Evolutionary conservation across 2,888 invertebrate species (phyloP).

Genomic region (Napeogenes inachia): DNA sequence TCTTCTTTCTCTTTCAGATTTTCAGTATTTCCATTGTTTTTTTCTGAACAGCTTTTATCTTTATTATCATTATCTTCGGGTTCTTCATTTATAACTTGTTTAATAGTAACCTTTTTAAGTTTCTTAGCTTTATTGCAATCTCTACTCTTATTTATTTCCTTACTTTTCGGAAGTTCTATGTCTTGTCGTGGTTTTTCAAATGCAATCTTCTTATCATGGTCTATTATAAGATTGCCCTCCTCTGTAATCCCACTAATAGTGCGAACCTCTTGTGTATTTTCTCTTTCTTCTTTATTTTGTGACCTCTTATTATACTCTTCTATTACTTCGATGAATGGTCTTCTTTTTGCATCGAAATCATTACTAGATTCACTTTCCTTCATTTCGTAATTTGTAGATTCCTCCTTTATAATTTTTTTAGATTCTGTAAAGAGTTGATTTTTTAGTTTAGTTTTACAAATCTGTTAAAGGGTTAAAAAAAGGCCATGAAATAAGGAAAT

Average conservation of each 20-base stretch:
- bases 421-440: constrained; percentile 32
- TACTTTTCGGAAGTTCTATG: neutral
- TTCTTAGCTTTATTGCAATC: constrained; percentile 7
- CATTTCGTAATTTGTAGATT: constrained; percentile 33
- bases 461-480: no score
- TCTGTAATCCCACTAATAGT: constrained; percentile 33
- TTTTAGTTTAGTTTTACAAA: no score
- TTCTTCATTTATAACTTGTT: constrained; percentile 17
- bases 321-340: constrained; percentile 57
- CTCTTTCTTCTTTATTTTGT: constrained; percentile 29
- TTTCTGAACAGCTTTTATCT: constrained; percentile 11
- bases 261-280: constrained; percentile 29
- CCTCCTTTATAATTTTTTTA: constrained; percentile 33
- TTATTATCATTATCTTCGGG: constrained; percentile 11
- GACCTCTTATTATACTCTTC: constrained; percentile 40
- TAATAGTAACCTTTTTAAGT: constrained; percentile 10
- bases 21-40: constrained; percentile 6
- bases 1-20: constrained; percentile 6
- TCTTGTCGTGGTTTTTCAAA: constrained; percentile 31
- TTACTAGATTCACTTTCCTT: constrained; percentile 8
- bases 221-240: constrained; percentile 46
- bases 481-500: no score
- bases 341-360: constrained; percentile 41
- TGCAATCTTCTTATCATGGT: constrained; percentile 47
- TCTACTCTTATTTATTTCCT: constrained; percentile 2